Conservation (phyloP, 1,140 invertebrate species). For the Aleiodes sp. region DNA sequence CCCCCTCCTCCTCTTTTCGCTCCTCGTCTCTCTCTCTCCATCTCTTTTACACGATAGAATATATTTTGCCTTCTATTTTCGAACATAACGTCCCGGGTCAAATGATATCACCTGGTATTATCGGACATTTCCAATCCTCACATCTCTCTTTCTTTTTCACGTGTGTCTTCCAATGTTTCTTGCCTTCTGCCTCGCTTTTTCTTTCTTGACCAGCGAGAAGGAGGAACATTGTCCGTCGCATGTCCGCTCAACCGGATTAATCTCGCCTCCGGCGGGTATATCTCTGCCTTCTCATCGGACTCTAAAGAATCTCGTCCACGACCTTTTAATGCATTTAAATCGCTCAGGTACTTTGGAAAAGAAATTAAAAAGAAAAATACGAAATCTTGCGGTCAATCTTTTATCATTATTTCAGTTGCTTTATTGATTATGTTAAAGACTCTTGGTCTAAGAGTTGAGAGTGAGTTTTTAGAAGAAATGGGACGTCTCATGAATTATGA, state of each 20-base stretch:
- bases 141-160: not conserved
- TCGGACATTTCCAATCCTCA: slow-evolving; percentile 10
- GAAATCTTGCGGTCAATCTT: not conserved
- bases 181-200: not conserved
- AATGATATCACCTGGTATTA: slow-evolving; percentile 15
- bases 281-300: slow-evolving; percentile 13
- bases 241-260: slow-evolving; percentile 17
- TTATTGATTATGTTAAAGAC: not conserved
- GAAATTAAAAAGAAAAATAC: not conserved
- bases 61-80: not conserved
- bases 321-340: slow-evolving; percentile 23
- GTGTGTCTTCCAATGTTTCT: not conserved
- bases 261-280: slow-evolving; percentile 10
- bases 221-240: slow-evolving; percentile 17
- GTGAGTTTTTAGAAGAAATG: too few species aligned
- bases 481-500: too few species aligned
- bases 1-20: not conserved
- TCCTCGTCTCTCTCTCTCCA: too few species aligned
- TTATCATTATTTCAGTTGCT: not conserved
- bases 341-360: not conserved
- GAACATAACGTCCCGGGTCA: not conserved
- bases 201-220: slow-evolving; percentile 11
- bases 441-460: not conserved
- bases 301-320: slow-evolving; percentile 20
- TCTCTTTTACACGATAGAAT: not conserved